Base-by-base conservation (phyloP, 2,113 vertebrate genomes). In the Anthoscopus minutus region DNA sequence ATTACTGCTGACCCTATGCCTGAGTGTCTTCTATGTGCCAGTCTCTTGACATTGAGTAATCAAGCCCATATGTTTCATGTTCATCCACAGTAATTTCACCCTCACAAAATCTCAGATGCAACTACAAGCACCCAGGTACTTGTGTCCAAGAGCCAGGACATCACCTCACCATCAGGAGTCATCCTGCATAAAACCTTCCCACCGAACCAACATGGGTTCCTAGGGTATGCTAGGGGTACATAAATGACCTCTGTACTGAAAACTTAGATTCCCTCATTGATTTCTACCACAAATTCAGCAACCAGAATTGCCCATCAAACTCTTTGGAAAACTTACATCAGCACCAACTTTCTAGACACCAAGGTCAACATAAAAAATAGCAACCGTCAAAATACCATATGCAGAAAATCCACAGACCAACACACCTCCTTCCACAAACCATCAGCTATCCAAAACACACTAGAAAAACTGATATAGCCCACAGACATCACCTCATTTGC, bases 331-430 rank as follows among this genome's bases (percentile, higher is more conserved):
- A 96, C 80, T 96, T 96, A 94, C 88, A 86, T 96, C 95, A 96
- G 86, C 92, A 92, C 83, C 77, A 44, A 88, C 95, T 88, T 90
- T 94, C 88, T 96, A 94, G 94, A 96, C 94, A 96, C 80, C 91
- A 78, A 62, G 86, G 83, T 94, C 94, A 94, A 86, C 94, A 94
- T 58, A 83, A 96, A 96, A 96, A 96, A 96, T 95, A 96, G 92
- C 80, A 96, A 93, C 80, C 47, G 44, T 93, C 91, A 96, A 96
- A 96, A 94, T 95, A 96, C 92, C 95, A 96, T 92, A 94, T 96
- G 88, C 56, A 96, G 95, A 96, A 96, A 96, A 96, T 96, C 96
- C 96, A 96, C 96, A 96, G 96, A 95, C 96, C 95, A 96, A 86
- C 88, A 94, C 95, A 96, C 91, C 96, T 96, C 96, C 88, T 96